Percentiles rank a stretch among this genome's conserved stretches.
These are phyloP conservation scores for Diaperis boleti DNA, from an alignment of 2,888 invertebrate species.

Conservation along the genomic window DNA sequence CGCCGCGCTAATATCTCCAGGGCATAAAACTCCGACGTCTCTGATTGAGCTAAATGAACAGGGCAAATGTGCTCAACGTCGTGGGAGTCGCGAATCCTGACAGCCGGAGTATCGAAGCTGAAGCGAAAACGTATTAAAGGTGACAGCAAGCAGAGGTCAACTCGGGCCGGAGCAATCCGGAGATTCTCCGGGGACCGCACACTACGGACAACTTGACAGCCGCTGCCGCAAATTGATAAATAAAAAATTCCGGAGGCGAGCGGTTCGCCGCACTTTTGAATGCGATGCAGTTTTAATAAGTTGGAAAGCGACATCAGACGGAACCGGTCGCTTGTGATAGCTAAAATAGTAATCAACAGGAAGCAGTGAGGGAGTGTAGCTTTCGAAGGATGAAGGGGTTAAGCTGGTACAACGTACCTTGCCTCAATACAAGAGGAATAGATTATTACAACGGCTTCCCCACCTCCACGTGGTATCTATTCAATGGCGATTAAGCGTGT, in stretches of 20 bases:
- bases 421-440: too few relatives aligned
- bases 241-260: conserved; percentile 22
- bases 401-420: too few relatives aligned
- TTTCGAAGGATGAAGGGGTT: too few relatives aligned
- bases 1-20: conserved; percentile 63
- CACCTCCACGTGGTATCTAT: too few relatives aligned
- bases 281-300: conserved; percentile 29
- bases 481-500: too few relatives aligned
- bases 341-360: conserved; percentile 15
- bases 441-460: too few relatives aligned
- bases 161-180: conserved; percentile 55
- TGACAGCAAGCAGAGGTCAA: conserved; percentile 61
- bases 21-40: conserved; percentile 61
- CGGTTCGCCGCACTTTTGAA: conserved; percentile 18
- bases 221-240: conserved; percentile 34
- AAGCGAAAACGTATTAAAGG: conserved; percentile 57
- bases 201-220: conserved; percentile 42
- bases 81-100: conserved; percentile 44
- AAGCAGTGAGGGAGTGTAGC: too few relatives aligned
- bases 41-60: conserved; percentile 66
- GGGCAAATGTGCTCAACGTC: conserved; percentile 63
- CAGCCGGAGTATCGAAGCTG: conserved; percentile 38
- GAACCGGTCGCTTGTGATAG: conserved; percentile 8
- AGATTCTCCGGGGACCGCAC: conserved; percentile 43
- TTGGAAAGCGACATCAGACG: conserved; percentile 15